A percentile compares a stretch with the other conserved stretches of the same genome.
These are phyloP conservation scores for Xiphophorus couchianus DNA, from an alignment of 2,113 vertebrate genomes.

Conservation along the genomic window DNA sequence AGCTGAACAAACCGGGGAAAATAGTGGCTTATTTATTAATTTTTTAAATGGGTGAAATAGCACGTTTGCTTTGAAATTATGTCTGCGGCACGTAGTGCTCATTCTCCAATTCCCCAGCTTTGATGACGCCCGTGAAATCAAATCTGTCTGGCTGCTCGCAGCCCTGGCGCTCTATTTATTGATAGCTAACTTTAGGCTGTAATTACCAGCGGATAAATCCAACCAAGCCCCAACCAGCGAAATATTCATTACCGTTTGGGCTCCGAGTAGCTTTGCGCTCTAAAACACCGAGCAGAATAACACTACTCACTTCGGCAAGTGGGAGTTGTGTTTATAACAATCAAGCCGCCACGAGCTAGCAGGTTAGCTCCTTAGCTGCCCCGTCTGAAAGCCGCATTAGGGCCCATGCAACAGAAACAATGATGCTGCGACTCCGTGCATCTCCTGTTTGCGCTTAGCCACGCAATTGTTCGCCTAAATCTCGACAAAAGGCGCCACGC, in stretches of 20 bases:
- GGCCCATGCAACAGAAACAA: constrained; percentile 80
- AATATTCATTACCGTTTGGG: neutral
- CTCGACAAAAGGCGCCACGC: constrained; percentile 35
- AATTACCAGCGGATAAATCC: constrained; percentile 41
- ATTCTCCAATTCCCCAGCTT: constrained; percentile 55
- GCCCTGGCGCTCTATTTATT: constrained; percentile 73
- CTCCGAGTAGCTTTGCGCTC: neutral
- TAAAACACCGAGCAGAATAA: neutral
- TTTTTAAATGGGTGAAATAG: neutral
- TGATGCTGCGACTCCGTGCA: constrained; percentile 76
- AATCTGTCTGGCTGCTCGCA: constrained; percentile 62
- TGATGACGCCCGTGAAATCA: constrained; percentile 76
- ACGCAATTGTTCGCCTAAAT: constrained; percentile 35
- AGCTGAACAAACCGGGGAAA: too few species aligned
- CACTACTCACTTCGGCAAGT: neutral
- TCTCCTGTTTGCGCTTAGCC: constrained; percentile 59
- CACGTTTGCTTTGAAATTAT: constrained; percentile 11
- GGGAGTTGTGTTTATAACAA: constrained; percentile 67
- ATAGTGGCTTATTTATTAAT: neutral
- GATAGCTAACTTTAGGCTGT: constrained; percentile 66
- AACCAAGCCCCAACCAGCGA: neutral
- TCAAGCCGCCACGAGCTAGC: constrained; percentile 69
- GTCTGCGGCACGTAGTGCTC: constrained; percentile 19
- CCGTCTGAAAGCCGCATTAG: constrained; percentile 71
- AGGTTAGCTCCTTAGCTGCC: constrained; percentile 54